Conservation (phyloP, 2,797 vertebrate species). For the Muraenolepis orangiensis region DNA sequence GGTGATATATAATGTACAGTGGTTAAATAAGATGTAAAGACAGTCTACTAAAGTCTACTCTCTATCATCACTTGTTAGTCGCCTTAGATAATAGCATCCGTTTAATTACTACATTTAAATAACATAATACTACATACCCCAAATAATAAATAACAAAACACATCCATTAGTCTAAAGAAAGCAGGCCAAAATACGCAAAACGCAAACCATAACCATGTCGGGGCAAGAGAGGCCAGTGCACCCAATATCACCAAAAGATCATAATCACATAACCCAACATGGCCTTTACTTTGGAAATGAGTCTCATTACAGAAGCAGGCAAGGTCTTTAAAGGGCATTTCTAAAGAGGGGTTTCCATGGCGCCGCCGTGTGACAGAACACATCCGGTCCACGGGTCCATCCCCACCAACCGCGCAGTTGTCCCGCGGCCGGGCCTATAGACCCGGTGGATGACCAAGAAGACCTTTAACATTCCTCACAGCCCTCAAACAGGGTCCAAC, state of each 20-base stretch:
- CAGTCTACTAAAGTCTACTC: too few relatives aligned
- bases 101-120: neutral
- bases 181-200: neutral
- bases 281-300: neutral
- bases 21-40: too few relatives aligned
- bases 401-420: neutral
- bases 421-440: neutral
- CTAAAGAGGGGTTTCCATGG: neutral
- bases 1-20: too few relatives aligned
- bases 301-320: neutral
- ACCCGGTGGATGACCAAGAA: neutral
- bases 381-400: neutral
- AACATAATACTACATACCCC: neutral
- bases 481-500: slow-evolving; percentile 12
- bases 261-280: neutral
- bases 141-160: neutral
- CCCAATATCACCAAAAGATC: neutral
- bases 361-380: neutral
- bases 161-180: neutral
- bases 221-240: neutral
- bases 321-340: neutral
- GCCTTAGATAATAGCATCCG: neutral
- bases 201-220: neutral
- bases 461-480: slow-evolving; percentile 17
- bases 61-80: neutral